These are phyloP conservation scores for Trachelus tabidus DNA, from an alignment of 2,888 invertebrate genomes.

Conservation along the genomic window DNA sequence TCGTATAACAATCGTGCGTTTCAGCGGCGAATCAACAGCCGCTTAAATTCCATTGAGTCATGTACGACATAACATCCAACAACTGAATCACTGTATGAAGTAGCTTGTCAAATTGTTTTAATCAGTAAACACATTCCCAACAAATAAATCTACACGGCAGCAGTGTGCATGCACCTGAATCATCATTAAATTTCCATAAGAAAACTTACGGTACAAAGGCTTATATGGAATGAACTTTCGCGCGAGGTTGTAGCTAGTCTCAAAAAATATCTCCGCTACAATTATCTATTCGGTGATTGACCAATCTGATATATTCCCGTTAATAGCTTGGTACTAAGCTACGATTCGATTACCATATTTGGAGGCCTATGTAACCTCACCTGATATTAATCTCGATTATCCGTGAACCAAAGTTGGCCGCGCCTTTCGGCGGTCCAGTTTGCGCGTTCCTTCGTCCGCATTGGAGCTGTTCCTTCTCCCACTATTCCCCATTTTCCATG, in stretches of 20 bases:
- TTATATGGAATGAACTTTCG: not conserved
- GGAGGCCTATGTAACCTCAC: slow-evolving; percentile 12
- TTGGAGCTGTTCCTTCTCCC: slow-evolving; percentile 21
- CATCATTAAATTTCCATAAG: not conserved
- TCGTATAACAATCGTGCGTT: not conserved
- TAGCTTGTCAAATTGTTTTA: not conserved
- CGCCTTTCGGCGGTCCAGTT: slow-evolving; percentile 46
- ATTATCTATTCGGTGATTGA: not conserved
- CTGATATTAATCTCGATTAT: slow-evolving; percentile 21
- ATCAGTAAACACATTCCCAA: not conserved
- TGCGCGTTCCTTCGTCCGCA: slow-evolving; percentile 42
- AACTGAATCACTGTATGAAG: not conserved
- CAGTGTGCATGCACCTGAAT: not conserved
- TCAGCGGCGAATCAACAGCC: not conserved
- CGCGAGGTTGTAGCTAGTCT: not conserved
- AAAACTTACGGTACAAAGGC: not conserved
- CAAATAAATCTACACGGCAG: not conserved
- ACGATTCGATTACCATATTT: slow-evolving; percentile 13
- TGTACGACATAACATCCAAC: not conserved
- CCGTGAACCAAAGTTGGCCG: slow-evolving; percentile 47
- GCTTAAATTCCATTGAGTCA: not conserved
- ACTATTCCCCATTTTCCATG: slow-evolving; percentile 1
- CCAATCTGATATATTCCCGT: not conserved
- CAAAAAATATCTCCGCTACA: not conserved
- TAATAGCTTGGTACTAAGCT: not conserved